Evolutionary conservation across 1,140 invertebrate genomes (phyloP).

Genomic region (Drosophila aff.): DNA sequence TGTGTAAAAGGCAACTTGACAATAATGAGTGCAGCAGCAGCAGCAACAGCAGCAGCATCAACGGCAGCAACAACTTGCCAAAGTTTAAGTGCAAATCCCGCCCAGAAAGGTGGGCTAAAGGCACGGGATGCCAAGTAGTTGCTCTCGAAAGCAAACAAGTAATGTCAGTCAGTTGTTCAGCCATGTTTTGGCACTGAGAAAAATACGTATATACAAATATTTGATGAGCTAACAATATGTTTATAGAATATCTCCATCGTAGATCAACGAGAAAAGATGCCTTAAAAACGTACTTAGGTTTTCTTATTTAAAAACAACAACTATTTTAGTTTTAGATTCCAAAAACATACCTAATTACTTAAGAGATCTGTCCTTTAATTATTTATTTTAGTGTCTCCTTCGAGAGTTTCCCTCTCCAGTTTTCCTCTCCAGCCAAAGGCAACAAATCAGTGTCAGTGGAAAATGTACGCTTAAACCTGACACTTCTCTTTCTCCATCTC

Average conservation of each 20-base stretch:
- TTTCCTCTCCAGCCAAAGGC: constrained; percentile 11
- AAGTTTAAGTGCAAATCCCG: constrained; percentile 44
- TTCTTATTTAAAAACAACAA: neutral
- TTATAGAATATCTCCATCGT: too few relatives aligned
- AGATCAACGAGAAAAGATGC: neutral
- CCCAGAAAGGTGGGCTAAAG: constrained; percentile 20
- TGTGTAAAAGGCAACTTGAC: constrained; percentile 64
- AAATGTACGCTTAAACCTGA: constrained; percentile 59
- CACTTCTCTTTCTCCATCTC: neutral
- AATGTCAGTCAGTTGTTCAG: constrained; percentile 47
- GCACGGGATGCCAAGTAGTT: constrained; percentile 11
- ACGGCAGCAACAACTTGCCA: constrained; percentile 35
- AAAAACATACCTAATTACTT: neutral
- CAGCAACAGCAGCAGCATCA: constrained; percentile 13
- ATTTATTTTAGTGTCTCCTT: neutral
- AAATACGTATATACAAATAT: neutral
- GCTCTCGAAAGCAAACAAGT: constrained; percentile 50
- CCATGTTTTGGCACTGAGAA: constrained; percentile 19
- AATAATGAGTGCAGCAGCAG: constrained; percentile 60
- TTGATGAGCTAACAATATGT: too few relatives aligned
- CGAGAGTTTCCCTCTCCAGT: neutral
- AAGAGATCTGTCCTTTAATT: rapidly evolving
- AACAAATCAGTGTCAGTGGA: constrained; percentile 70
- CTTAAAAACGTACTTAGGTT: neutral
- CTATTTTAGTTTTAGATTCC: neutral